phyloP scores from a whole-genome alignment of 2,888 invertebrate genomes.

The Drosophila melanosoma region DNA sequence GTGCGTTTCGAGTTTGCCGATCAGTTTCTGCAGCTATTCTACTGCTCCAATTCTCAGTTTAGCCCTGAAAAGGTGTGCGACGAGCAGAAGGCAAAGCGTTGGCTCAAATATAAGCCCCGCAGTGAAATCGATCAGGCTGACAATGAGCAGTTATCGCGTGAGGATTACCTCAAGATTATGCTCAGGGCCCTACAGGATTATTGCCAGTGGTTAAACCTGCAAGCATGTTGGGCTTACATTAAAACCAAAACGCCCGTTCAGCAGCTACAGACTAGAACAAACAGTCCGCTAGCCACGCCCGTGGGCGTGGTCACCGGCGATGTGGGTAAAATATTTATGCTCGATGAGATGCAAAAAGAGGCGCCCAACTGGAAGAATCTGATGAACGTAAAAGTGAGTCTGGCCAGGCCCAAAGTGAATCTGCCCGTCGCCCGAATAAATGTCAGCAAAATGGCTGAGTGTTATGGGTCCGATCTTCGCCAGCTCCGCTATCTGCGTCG shows the following conservation, averaged over 20 bases:
- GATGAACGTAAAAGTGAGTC: slow-evolving; percentile 63
- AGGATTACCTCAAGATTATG: slow-evolving; percentile 78
- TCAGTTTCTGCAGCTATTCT: slow-evolving; percentile 77
- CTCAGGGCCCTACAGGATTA: slow-evolving; percentile 77
- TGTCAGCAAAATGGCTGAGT: slow-evolving; percentile 39
- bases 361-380: slow-evolving; percentile 61
- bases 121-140: slow-evolving; percentile 43
- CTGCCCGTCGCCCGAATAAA: slow-evolving; percentile 68
- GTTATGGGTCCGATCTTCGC: slow-evolving; percentile 55
- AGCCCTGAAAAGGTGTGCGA: slow-evolving; percentile 78
- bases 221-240: slow-evolving; percentile 68
- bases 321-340: slow-evolving; percentile 59
- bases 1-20: slow-evolving; percentile 81
- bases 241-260: slow-evolving; percentile 52
- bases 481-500: slow-evolving; percentile 54
- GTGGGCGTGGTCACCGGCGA: slow-evolving; percentile 56
- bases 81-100: slow-evolving; percentile 74
- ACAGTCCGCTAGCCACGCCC: slow-evolving; percentile 55
- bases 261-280: slow-evolving; percentile 57
- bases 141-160: slow-evolving; percentile 67
- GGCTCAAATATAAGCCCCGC: slow-evolving; percentile 74
- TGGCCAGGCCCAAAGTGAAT: slow-evolving; percentile 68
- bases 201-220: slow-evolving; percentile 74
- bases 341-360: slow-evolving; percentile 64
- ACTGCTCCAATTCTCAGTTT: slow-evolving; percentile 66